These are phyloP conservation scores for Phrynosoma platyrhinos DNA, from an alignment of 2,113 vertebrate species.

Conservation along the genomic window DNA sequence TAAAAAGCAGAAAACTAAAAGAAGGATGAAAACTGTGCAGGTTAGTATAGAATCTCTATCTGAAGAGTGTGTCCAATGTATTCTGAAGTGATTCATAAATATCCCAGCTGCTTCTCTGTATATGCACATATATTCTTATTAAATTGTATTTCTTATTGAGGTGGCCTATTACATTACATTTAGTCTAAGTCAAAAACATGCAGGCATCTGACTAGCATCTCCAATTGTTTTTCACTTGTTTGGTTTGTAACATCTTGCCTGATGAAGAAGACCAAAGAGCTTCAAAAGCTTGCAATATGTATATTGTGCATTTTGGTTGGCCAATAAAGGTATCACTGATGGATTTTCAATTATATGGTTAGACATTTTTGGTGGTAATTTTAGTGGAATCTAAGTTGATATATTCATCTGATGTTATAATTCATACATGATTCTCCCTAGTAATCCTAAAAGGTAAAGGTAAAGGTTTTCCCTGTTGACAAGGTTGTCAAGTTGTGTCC, in stretches of 20 bases:
- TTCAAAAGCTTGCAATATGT: too few relatives aligned
- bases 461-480: too few relatives aligned
- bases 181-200: background rate
- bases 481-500: too few relatives aligned
- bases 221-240: too few relatives aligned
- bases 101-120: conserved; percentile 8
- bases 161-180: conserved; percentile 29
- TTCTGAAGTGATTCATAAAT: conserved; percentile 21
- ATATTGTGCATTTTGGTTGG: too few relatives aligned
- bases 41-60: background rate
- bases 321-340: too few relatives aligned
- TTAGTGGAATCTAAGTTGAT: background rate
- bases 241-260: too few relatives aligned
- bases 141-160: conserved; percentile 18
- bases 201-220: too few relatives aligned
- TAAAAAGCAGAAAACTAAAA: conserved; percentile 5
- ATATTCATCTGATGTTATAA: background rate
- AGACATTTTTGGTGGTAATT: background rate
- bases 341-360: background rate
- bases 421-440: conserved; percentile 5
- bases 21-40: conserved; percentile 31
- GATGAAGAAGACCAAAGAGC: too few relatives aligned
- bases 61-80: conserved; percentile 25
- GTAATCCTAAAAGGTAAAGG: conserved; percentile 5
- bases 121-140: conserved; percentile 23